Conservation (phyloP, 2,113 vertebrate species). For the Chauna torquata region DNA sequence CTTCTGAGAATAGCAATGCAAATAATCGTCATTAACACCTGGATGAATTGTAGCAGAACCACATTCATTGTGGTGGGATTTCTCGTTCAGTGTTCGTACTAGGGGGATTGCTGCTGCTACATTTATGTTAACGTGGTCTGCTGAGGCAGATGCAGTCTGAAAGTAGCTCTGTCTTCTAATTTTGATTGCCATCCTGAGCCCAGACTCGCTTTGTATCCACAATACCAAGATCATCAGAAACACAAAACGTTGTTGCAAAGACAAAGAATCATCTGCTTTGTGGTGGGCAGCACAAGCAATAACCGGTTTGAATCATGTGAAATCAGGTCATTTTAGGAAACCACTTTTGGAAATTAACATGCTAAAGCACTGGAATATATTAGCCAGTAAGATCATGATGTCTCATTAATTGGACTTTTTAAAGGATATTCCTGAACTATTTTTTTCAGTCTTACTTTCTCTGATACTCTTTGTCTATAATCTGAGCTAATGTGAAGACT, state of each 20-base stretch:
- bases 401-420: background rate
- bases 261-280: background rate
- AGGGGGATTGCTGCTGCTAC: background rate
- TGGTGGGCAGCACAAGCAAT: background rate
- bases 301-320: background rate
- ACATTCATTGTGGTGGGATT: background rate
- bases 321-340: background rate
- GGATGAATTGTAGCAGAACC: background rate
- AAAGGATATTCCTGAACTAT: background rate
- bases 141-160: background rate
- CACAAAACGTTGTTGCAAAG: background rate
- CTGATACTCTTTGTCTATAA: background rate
- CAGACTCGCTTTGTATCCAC: background rate
- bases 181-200: background rate
- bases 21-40: background rate
- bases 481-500: background rate
- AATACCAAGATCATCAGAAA: background rate
- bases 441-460: background rate
- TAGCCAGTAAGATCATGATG: background rate
- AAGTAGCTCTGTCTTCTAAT: background rate
- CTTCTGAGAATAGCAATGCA: background rate
- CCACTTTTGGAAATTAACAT: background rate
- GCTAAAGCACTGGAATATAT: background rate
- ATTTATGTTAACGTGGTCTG: background rate
- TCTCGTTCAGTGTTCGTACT: background rate